phyloP scores from a whole-genome alignment of 2,113 vertebrate genomes.

The Atlantisia rogersi region DNA sequence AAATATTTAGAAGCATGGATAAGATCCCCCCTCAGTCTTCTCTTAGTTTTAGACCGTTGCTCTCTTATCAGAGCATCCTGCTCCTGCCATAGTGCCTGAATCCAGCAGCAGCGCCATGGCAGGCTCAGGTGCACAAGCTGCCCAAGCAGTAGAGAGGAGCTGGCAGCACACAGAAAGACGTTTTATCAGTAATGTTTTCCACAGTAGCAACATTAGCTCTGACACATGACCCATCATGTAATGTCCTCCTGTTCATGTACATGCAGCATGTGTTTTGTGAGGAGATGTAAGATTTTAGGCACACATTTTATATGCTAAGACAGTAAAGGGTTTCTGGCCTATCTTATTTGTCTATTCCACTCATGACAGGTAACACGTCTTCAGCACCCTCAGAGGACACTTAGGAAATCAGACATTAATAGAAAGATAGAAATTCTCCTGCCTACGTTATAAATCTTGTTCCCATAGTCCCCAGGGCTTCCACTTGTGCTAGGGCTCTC shows the following conservation, averaged over 20 bases:
- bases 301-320: neutral
- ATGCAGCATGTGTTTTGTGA: neutral
- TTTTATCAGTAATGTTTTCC: neutral
- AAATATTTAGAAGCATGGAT: no score
- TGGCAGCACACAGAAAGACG: neutral
- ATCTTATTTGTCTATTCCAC: neutral
- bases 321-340: neutral
- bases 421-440: constrained; percentile 9
- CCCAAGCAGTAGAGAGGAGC: neutral
- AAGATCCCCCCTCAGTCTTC: no score
- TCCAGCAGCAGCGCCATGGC: neutral
- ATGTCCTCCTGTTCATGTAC: neutral
- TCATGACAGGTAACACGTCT: neutral
- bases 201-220: neutral
- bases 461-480: neutral
- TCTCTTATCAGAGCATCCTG: neutral
- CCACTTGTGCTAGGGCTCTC: neutral
- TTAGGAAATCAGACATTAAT: constrained; percentile 28
- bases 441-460: neutral
- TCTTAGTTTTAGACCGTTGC: neutral
- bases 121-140: neutral
- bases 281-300: neutral
- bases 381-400: neutral
- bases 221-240: neutral
- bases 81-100: neutral